Conservation (phyloP, 2,113 vertebrate genomes). For the Tragelaphus buxtoni region DNA sequence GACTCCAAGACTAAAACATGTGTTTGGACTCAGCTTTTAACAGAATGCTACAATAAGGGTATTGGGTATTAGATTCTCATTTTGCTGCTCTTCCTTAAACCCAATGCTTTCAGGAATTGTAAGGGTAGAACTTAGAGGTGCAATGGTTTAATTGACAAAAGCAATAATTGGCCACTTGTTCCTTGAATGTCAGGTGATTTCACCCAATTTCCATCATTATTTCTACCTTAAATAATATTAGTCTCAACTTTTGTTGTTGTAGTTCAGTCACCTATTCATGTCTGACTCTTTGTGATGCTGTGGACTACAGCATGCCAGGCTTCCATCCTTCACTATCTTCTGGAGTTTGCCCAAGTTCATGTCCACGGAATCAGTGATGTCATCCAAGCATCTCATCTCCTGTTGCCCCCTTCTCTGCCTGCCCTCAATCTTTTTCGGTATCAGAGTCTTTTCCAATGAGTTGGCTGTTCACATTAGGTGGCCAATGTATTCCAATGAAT, state of each 20-base stretch:
- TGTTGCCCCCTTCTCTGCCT: background rate
- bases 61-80: background rate
- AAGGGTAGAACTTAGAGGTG: background rate
- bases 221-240: background rate
- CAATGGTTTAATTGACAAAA: background rate
- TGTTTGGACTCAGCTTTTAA: background rate
- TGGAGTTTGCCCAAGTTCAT: background rate
- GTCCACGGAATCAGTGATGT: background rate
- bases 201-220: background rate
- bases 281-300: background rate
- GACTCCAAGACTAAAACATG: background rate
- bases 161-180: background rate
- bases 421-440: background rate
- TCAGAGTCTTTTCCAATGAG: background rate
- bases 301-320: background rate
- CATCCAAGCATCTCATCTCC: background rate
- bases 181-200: background rate
- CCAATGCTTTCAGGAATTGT: background rate
- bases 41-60: background rate
- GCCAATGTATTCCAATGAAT: background rate
- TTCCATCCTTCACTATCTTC: background rate
- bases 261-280: background rate
- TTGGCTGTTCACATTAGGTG: background rate
- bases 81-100: background rate
- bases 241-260: background rate